Evolutionary conservation across 2,797 vertebrate genomes (phyloP), one percentile per base, ranked within the genome.

Genomic region (Halcyon badia): DNA sequence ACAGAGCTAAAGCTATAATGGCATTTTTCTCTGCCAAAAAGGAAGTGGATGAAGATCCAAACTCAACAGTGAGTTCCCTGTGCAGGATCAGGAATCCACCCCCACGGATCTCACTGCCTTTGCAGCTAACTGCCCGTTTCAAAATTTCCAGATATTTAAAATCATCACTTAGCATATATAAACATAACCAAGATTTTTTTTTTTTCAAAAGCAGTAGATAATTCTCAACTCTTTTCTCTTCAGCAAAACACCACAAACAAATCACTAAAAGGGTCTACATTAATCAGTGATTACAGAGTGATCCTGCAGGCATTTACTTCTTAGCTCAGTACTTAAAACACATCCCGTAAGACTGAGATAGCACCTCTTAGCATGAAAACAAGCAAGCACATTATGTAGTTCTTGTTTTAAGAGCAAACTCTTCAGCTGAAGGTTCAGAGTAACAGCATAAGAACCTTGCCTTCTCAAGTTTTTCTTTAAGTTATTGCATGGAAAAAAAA

Each of bases 221-320:
- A 76, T 82, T 87, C 70, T 56, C 31, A 87, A 46, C 18, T 6
- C 9, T 78, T 54, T 90, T 64, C 44, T 51, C 61, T 58, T 83
- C 75, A 92, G 33, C 49, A 91, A 83, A 93, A 64, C 33, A 57
- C 8, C 52, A 89, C 39, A 78, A 78, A 75, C 24, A 89, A 71
- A 86, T 52, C 20, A 89, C 73, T 68, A 44, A 30, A 44, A 76
- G 11, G 25, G 31, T 31, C 69, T 57, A 65, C 30, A 49, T 56
- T 82, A 90, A 87, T 86, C 41, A 86, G 72, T 44, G 76, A 65
- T 90, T 81, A 81, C 9, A 10, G 37, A 61, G 49, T 72, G 69
- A 97, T 83, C 51, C 82, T 86, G 76, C 21, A 91, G 69, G 54
- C 39, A 48, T 81, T 95, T 83, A 83, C 46, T 81, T 54, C 87